Evolutionary conservation across 2,797 vertebrate genomes (phyloP).

Genomic region (Artibeus lituratus): DNA sequence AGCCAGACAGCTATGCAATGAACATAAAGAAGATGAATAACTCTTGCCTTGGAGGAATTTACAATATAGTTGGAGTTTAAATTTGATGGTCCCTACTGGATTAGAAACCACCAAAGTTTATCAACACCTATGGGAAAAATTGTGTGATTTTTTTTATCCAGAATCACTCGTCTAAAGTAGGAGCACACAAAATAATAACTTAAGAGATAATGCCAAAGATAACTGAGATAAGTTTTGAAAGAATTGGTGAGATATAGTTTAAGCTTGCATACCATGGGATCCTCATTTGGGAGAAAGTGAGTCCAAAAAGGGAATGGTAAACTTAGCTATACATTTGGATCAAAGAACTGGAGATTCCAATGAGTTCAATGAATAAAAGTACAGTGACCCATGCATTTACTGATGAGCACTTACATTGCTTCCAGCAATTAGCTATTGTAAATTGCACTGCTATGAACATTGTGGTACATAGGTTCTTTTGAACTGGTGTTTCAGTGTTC

Average conservation of each 20-base stretch:
- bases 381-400: too few relatives aligned
- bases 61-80: not conserved
- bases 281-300: not conserved
- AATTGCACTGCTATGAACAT: too few relatives aligned
- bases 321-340: not conserved
- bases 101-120: not conserved
- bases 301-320: not conserved
- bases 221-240: not conserved
- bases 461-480: too few relatives aligned
- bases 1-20: not conserved
- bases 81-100: not conserved
- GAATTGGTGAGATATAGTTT: not conserved
- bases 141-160: not conserved
- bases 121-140: not conserved
- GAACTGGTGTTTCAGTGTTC: too few relatives aligned
- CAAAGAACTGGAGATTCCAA: not conserved
- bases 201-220: not conserved
- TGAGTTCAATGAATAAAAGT: not conserved
- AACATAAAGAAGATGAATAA: not conserved
- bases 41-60: not conserved
- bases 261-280: not conserved
- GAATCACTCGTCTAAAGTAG: not conserved
- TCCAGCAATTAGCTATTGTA: too few relatives aligned
- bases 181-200: not conserved
- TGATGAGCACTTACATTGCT: too few relatives aligned